These are phyloP conservation scores for Myoxocephalus aenaeus DNA, from an alignment of 2,797 vertebrate genomes.

Conservation along the genomic window DNA sequence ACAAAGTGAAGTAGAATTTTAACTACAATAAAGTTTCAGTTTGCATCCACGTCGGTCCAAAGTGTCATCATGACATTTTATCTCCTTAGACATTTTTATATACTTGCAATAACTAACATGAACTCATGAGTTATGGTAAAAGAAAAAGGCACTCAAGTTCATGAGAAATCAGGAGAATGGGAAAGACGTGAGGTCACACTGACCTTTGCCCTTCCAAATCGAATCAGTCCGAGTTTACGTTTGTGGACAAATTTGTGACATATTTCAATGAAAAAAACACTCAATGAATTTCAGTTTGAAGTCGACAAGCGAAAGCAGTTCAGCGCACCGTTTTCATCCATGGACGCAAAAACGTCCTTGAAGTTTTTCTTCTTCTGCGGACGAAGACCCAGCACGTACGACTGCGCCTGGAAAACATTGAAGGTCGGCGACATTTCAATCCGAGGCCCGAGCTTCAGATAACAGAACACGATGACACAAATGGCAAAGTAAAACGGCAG, in stretches of 20 bases:
- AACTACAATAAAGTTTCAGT: background rate
- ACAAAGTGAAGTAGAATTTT: background rate
- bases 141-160: too few species aligned
- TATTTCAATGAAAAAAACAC: background rate
- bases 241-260: background rate
- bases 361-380: constrained; percentile 84
- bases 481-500: background rate
- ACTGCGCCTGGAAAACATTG: constrained; percentile 80
- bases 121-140: too few species aligned
- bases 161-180: too few species aligned
- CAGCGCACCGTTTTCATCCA: constrained; percentile 78
- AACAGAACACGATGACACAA: background rate
- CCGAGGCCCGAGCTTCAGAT: background rate
- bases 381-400: constrained; percentile 83
- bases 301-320: background rate
- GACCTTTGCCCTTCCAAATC: background rate
- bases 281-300: background rate
- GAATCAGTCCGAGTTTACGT: background rate
- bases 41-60: too few species aligned
- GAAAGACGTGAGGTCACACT: too few species aligned
- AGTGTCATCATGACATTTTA: too few species aligned
- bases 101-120: too few species aligned
- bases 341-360: constrained; percentile 80
- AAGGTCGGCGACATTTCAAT: background rate
- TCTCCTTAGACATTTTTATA: too few species aligned